Evolutionary conservation across 1,140 invertebrate species (phyloP).

Genomic region (Bicyclus anynana): DNA sequence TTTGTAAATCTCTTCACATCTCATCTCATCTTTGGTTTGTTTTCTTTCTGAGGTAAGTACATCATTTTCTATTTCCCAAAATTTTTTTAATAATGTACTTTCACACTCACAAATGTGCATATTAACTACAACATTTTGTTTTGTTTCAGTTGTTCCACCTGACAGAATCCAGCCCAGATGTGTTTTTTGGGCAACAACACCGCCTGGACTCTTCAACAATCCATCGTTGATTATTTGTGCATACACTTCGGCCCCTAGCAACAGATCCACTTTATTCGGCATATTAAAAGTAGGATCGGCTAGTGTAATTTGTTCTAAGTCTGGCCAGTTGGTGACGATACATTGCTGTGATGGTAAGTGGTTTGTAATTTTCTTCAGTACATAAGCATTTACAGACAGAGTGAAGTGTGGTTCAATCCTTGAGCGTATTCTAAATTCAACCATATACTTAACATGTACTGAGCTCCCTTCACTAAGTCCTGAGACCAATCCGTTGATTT

Average conservation of each 20-base stretch:
- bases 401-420: conserved; percentile 5
- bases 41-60: not conserved
- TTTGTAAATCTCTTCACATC: conserved; percentile 4
- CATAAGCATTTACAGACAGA: conserved; percentile 16
- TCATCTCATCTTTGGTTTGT: not conserved
- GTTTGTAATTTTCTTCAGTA: conserved; percentile 16
- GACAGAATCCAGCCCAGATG: not conserved
- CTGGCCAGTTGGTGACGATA: conserved; percentile 9
- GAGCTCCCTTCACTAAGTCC: conserved; percentile 15
- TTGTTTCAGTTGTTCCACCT: too few relatives aligned
- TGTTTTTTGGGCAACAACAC: not conserved
- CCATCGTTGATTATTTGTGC: not conserved
- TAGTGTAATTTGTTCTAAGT: conserved; percentile 9
- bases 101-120: conserved; percentile 2
- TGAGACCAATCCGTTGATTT: conserved; percentile 12
- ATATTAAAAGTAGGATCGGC: conserved; percentile 16
- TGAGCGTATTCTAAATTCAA: conserved; percentile 9
- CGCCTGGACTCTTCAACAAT: not conserved
- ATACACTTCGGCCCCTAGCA: conserved; percentile 10
- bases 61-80: conserved; percentile 13
- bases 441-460: conserved; percentile 8
- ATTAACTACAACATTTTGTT: too few relatives aligned
- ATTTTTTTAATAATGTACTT: conserved; percentile 1
- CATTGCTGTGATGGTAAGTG: conserved; percentile 10
- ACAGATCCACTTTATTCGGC: conserved; percentile 7